Evolutionary conservation across 2,113 vertebrate species (phyloP).

Genomic region (Brienomyrus longianalis): DNA sequence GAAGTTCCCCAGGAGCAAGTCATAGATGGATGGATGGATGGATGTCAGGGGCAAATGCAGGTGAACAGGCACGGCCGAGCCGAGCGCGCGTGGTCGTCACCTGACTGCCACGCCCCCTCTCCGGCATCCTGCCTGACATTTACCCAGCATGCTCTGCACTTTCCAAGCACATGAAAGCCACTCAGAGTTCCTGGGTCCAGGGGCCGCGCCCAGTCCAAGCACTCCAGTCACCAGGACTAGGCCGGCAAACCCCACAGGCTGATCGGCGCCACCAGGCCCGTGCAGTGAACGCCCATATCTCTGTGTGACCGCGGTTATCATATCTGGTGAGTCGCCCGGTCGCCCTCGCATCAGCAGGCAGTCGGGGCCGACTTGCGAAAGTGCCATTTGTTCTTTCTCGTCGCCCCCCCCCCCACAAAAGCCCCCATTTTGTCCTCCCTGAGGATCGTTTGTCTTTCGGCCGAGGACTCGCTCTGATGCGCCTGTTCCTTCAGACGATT

Average conservation of each 20-base stretch:
- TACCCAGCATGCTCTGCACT: conserved; percentile 30
- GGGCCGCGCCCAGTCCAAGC: conserved; percentile 56
- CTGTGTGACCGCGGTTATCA: conserved; percentile 61
- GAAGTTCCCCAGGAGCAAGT: background rate
- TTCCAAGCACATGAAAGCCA: conserved; percentile 56
- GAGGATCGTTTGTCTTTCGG: conserved; percentile 25
- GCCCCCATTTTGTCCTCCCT: background rate
- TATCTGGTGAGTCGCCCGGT: conserved; percentile 46
- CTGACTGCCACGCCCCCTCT: background rate
- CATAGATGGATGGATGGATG: background rate
- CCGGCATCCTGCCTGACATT: background rate
- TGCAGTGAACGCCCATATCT: conserved; percentile 31
- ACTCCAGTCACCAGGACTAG: conserved; percentile 31
- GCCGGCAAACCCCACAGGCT: conserved; percentile 7
- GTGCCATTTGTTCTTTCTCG: conserved; percentile 39
- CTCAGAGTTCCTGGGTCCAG: conserved; percentile 59
- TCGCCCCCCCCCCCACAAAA: background rate
- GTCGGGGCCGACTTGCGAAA: conserved; percentile 60
- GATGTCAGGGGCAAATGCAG: background rate
- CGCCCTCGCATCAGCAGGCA: conserved; percentile 63
- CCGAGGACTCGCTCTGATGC: conserved; percentile 20
- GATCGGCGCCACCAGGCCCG: background rate
- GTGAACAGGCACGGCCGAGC: background rate
- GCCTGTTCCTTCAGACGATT: conserved; percentile 20
- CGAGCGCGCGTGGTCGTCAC: background rate